Conservation (phyloP, 2,888 invertebrate species). For the Daptonema setosum region DNA sequence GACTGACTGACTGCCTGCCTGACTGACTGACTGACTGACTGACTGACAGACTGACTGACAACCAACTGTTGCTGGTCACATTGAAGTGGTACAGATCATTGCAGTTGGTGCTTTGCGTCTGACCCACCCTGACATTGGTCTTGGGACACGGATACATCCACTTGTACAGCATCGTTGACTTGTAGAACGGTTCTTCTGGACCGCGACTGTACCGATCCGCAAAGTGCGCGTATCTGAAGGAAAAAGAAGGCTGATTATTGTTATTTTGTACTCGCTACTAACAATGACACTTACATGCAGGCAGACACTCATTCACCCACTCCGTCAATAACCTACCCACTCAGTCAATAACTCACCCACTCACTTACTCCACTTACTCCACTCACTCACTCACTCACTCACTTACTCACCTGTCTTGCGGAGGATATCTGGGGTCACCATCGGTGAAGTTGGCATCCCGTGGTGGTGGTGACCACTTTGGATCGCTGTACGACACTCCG, state of each 20-base stretch:
- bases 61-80: constrained; percentile 9
- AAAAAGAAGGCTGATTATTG: not conserved
- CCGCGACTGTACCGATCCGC: not conserved
- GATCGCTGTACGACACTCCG: not conserved
- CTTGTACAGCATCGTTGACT: not conserved
- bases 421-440: not conserved
- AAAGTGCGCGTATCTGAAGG: not conserved
- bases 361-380: too few species aligned
- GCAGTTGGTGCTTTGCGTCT: not conserved
- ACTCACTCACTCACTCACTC: too few species aligned
- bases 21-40: too few species aligned
- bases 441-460: not conserved
- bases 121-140: not conserved
- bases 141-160: not conserved
- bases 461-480: not conserved
- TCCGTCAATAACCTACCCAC: too few species aligned
- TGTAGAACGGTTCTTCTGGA: not conserved
- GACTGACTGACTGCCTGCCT: too few species aligned
- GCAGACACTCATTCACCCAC: too few species aligned
- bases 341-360: too few species aligned
- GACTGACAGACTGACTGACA: too few species aligned
- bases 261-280: too few species aligned
- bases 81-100: not conserved
- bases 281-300: too few species aligned
- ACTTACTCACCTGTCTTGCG: too few species aligned